These are phyloP conservation scores for Columbina picui DNA, from an alignment of 2,113 vertebrate genomes.

Conservation along the genomic window DNA sequence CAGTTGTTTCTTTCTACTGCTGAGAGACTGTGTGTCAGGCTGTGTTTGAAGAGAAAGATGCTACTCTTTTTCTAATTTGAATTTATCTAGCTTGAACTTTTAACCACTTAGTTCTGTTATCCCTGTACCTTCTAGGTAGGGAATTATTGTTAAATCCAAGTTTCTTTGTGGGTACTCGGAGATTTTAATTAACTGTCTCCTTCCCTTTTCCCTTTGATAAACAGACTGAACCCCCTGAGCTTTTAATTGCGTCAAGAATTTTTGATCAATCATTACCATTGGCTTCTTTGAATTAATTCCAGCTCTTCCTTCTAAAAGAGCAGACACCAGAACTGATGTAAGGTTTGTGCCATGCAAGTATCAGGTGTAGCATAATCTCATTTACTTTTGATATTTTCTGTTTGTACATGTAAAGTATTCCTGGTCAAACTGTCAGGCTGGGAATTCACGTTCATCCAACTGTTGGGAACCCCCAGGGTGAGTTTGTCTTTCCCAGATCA, in stretches of 20 bases:
- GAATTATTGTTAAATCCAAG: background rate
- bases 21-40: background rate
- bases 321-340: background rate
- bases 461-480: background rate
- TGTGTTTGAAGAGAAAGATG: background rate
- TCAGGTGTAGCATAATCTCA: background rate
- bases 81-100: background rate
- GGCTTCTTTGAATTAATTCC: background rate
- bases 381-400: background rate
- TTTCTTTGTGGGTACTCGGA: background rate
- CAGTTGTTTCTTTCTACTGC: background rate
- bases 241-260: background rate
- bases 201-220: background rate
- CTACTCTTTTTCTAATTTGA: background rate
- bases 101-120: background rate
- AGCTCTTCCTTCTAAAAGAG: background rate
- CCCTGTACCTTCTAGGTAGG: background rate
- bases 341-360: background rate
- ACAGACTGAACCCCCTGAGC: background rate
- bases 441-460: background rate
- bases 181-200: background rate
- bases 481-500: background rate
- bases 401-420: background rate
- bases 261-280: background rate
- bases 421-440: fast-evolving